Percentiles rank a stretch among this genome's conserved stretches.
phyloP scores from a whole-genome alignment of 2,797 vertebrate genomes.

The Tauraco hartlaubi region DNA sequence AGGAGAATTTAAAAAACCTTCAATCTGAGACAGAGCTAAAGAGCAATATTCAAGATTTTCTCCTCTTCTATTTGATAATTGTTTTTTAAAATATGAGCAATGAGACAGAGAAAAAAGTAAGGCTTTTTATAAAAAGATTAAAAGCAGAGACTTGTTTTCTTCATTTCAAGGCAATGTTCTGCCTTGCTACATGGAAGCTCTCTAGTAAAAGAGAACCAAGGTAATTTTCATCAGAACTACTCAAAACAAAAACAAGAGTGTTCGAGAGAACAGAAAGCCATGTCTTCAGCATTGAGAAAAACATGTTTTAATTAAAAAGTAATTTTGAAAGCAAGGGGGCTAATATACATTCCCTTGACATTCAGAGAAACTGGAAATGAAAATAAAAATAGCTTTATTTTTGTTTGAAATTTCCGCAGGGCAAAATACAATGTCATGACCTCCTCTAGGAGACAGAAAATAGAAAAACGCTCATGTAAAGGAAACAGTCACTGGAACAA shows the following conservation, averaged over 20 bases:
- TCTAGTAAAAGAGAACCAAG: not conserved
- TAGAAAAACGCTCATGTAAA: not conserved
- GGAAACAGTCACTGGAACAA: not conserved
- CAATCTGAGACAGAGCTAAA: not conserved
- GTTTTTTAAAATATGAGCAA: not conserved
- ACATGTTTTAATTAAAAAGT: slow-evolving; percentile 1
- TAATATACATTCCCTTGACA: not conserved
- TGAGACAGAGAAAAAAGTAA: not conserved
- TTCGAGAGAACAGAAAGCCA: not conserved
- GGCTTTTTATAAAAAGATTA: not conserved
- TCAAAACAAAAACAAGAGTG: not conserved
- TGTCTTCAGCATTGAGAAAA: not conserved
- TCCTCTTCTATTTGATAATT: not conserved
- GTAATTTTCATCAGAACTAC: not conserved
- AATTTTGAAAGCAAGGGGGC: not conserved
- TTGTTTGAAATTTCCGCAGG: slow-evolving; percentile 8
- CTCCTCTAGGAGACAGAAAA: not conserved
- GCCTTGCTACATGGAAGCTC: not conserved
- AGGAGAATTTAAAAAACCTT: slow-evolving; percentile 28
- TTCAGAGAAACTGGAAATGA: slow-evolving; percentile 9
- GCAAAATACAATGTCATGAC: not conserved
- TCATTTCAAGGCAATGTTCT: not conserved
- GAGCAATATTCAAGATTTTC: not conserved
- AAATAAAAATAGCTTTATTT: slow-evolving; percentile 46
- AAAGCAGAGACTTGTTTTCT: not conserved